Evolutionary conservation across 2,113 vertebrate genomes (phyloP), one percentile per base, ranked within the genome.

Genomic region (Semicossyphus pulcher): DNA sequence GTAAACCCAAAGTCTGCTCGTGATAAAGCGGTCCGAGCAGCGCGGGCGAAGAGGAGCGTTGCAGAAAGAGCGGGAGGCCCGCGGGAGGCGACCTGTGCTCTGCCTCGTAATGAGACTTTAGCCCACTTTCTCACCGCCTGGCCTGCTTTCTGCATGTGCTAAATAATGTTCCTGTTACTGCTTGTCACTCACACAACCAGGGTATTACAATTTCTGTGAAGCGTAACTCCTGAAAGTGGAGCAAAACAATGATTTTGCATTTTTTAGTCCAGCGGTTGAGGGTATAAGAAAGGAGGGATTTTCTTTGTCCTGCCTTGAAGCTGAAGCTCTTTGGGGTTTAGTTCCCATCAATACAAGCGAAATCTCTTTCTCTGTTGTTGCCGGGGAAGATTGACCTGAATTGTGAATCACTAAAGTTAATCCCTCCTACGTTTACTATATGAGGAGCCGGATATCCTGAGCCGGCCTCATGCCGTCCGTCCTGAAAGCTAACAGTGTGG

Each of bases 311-410:
- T 56, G 68, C 76, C 31, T 78, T 59, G 34, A 81, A 78, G 78
- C 58, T 29, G 66, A 78, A 69, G 76, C 79, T 86, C 66, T 86
- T 87, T 71, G 56, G 72, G 83, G 78, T 88, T 91, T 85, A 90
- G 86, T 71, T 53, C 72, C 75, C 68, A 78, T 92, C 86, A 87
- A 63, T 86, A 83, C 61, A 34, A 39, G 42, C 76, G 34, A 82
- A 82, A 88, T 88, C 79, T 78, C 47, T 48, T 79, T 57, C 66
- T 75, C 64, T 80, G 78, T 86, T 90, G 78, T 86, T 89, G 77
- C 76, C 16, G 48, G 72, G 72, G 60, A 76, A 86, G 88, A 87
- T 90, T 88, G 88, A 92, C 91, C 89, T 91, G 90, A 89, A 92
- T 92, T 84, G 81, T 83, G 78, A 92, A 84, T 88, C 88, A 63